Base-by-base conservation (phyloP, 23 tunicate genomes). In the Phallusia fumigata region DNA sequence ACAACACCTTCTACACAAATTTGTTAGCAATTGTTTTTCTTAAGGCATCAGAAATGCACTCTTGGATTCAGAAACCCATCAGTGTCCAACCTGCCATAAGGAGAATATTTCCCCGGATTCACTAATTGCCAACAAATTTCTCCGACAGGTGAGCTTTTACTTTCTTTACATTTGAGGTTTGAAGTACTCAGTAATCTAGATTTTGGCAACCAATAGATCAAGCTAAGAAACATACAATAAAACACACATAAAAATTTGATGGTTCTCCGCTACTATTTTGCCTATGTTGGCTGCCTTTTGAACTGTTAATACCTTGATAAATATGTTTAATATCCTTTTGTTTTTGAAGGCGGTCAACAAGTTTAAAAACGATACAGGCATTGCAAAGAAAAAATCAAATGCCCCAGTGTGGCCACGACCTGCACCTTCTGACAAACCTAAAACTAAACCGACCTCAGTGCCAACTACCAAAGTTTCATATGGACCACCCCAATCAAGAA, bases 351-450 rank as follows among this genome's bases (percentile, higher is more conserved):
- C 97, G 34, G 97, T 93, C 6, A 85, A 88, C 81, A 88, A 85
- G 76, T 93, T 93, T 73, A 53, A 82, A 35, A 93, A 93, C 35
- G 92, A 88, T 75, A 93, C 97, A 51, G 97, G 97, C 28, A 93
- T 93, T 10, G 82, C 84, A 0, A 84, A 90, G 76, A 93, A 85
- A 52, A 75, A 76, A 26, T 77, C 86, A n/a, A 91, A 84, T 58
- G 90, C 90, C 36, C 92, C 97, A 3, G 97, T 93, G 75, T 93
- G 97, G 97, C 97, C 97, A 0, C 81, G 97, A 84, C 97, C 97
- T 13, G 97, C 93, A 13, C 80, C 97, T 3, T 72, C 90, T 34
- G 97, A 92, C 32, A 81, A 65, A 31, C 88, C 88, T 34, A 77
- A 64, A 53, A 49, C 78, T 1, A 81, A 81, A 83, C 76, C 76